A percentile compares a stretch with the other conserved stretches of the same genome.
phyloP scores from a whole-genome alignment of 2,888 invertebrate genomes.

The Drosophila subsilvestris region DNA sequence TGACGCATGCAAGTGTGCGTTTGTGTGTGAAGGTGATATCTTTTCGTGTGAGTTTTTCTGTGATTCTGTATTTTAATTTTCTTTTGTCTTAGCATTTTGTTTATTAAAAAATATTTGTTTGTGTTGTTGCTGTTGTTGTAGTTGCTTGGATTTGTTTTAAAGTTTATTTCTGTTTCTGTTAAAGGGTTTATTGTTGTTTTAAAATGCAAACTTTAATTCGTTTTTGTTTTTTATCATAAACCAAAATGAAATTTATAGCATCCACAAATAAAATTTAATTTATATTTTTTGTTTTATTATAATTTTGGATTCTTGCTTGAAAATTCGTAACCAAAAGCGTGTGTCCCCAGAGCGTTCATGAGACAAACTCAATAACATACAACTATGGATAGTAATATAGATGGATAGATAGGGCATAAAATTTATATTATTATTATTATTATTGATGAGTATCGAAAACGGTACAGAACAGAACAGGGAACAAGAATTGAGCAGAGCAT shows the following conservation, averaged over 20 bases:
- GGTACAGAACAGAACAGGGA: conserved; percentile 56
- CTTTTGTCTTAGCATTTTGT: conserved; percentile 2
- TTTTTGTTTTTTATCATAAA: conserved; percentile 44
- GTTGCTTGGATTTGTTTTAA: conserved; percentile 28
- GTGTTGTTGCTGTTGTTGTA: conserved; percentile 48
- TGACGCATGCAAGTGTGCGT: conserved; percentile 30
- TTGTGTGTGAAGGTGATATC: not conserved
- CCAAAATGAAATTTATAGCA: conserved; percentile 59
- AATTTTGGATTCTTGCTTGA: conserved; percentile 15
- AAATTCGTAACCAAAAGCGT: conserved; percentile 64
- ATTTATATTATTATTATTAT: conserved; percentile 39
- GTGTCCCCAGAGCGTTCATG: conserved; percentile 78
- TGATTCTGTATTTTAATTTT: conserved; percentile 14
- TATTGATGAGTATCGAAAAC: conserved; percentile 39
- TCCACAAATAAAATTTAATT: conserved; percentile 59
- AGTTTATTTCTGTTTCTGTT: conserved; percentile 50
- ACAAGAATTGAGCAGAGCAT: conserved; percentile 14
- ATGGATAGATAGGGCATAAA: conserved; percentile 33
- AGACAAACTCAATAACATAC: conserved; percentile 78
- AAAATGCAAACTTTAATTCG: conserved; percentile 57
- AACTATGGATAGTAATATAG: conserved; percentile 58
- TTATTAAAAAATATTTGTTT: conserved; percentile 27
- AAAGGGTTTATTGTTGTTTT: conserved; percentile 38
- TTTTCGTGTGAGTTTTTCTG: conserved; percentile 9
- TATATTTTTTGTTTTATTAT: conserved; percentile 40